phyloP scores from a whole-genome alignment of 1,140 invertebrate species.

The Dufourea novaeangliae region DNA sequence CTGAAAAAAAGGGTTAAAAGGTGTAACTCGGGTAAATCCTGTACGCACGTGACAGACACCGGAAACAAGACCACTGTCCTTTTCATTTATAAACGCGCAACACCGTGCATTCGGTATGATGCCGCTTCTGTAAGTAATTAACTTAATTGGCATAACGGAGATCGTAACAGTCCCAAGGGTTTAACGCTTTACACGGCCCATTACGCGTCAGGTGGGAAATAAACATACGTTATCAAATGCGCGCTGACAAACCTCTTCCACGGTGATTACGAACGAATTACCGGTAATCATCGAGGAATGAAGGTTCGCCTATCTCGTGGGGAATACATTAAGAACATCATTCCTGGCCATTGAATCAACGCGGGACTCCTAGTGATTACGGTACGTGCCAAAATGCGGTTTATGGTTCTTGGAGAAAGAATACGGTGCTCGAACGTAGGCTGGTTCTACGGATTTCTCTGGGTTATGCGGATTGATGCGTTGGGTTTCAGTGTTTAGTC shows the following conservation, averaged over 20 bases:
- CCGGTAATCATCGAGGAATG: conserved; percentile 71
- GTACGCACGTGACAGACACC: neutral
- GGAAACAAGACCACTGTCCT: neutral
- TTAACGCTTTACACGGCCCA: neutral
- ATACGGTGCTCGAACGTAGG: neutral
- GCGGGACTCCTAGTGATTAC: conserved; percentile 59
- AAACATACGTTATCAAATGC: conserved; percentile 62
- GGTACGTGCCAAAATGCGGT: conserved; percentile 71
- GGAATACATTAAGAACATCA: conserved; percentile 74
- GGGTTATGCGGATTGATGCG: neutral
- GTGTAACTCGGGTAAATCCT: neutral
- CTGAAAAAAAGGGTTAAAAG: no score
- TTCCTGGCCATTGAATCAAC: conserved; percentile 57
- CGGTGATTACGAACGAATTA: conserved; percentile 70
- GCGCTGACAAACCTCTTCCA: conserved; percentile 64
- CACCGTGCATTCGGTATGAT: neutral
- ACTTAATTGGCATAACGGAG: conserved; percentile 13
- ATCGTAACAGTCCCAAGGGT: neutral
- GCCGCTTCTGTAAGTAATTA: neutral
- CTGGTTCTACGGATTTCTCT: neutral
- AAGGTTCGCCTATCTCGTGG: conserved; percentile 68
- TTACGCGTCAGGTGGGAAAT: conserved; percentile 27
- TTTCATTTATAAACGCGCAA: neutral
- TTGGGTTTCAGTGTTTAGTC: no score
- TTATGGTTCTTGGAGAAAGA: conserved; percentile 28